These are phyloP conservation scores for Eufriesea mexicana DNA, from an alignment of 1,140 invertebrate genomes.

Conservation along the genomic window DNA sequence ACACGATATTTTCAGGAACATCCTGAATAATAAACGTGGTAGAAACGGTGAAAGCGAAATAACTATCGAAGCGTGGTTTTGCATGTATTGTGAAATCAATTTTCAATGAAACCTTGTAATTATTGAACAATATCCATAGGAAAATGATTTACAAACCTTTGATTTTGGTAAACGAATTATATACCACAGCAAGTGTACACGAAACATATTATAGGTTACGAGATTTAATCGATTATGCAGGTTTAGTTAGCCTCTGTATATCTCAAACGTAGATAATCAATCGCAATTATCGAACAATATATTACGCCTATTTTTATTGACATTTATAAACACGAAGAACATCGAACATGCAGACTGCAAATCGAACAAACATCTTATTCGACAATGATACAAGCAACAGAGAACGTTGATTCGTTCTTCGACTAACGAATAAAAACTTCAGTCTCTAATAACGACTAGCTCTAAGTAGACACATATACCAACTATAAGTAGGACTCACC, in stretches of 20 bases:
- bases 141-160: background rate
- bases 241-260: background rate
- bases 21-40: background rate
- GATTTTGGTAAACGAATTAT: background rate
- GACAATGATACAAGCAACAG: background rate
- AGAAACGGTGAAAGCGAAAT: no score
- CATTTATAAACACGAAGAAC: conserved; percentile 4
- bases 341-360: conserved; percentile 11
- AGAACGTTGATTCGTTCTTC: background rate
- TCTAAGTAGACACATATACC: conserved; percentile 24
- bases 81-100: background rate
- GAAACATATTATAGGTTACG: background rate
- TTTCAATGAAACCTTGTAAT: background rate
- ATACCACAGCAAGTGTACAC: background rate
- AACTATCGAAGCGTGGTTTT: background rate
- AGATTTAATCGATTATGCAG: background rate
- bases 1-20: background rate
- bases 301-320: background rate
- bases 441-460: conserved; percentile 6
- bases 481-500: conserved; percentile 36
- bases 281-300: background rate
- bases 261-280: background rate
- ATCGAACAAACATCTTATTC: background rate
- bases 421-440: background rate
- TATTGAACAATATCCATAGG: no score